phyloP scores from a whole-genome alignment of 2,888 invertebrate species.

The Cotesia congregata region DNA sequence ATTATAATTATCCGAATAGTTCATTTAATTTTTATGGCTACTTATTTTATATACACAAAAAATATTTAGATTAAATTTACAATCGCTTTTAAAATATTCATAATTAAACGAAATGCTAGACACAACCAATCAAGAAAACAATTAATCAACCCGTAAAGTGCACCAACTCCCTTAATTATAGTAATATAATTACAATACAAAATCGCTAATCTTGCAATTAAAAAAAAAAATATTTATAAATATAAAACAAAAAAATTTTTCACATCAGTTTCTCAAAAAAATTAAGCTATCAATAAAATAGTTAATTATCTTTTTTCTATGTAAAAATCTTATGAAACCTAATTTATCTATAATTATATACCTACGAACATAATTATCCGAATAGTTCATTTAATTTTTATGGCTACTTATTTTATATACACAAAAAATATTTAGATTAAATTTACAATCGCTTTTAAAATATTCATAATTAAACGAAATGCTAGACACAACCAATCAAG shows the following conservation, averaged over 20 bases:
- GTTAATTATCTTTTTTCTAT: neutral
- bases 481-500: slow-evolving; percentile 24
- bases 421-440: slow-evolving; percentile 15
- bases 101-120: slow-evolving; percentile 17
- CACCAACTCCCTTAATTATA: slow-evolving; percentile 19
- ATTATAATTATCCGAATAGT: neutral
- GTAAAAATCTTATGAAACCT: neutral
- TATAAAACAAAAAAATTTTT: neutral
- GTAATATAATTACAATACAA: slow-evolving; percentile 13
- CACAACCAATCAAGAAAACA: slow-evolving; percentile 22
- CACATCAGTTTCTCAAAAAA: neutral
- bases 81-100: neutral
- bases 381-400: neutral
- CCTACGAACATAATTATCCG: neutral
- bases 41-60: slow-evolving; percentile 2
- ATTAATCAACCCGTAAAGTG: slow-evolving; percentile 24
- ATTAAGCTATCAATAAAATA: neutral
- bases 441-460: neutral
- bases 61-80: slow-evolving; percentile 20
- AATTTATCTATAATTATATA: neutral
- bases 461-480: slow-evolving; percentile 11
- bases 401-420: neutral
- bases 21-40: neutral
- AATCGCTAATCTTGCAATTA: neutral
- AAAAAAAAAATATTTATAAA: neutral